A percentile compares a stretch with the other conserved stretches of the same genome.
Conservation (phyloP, 2,113 vertebrate species). For the Ageneiosus marmoratus region DNA sequence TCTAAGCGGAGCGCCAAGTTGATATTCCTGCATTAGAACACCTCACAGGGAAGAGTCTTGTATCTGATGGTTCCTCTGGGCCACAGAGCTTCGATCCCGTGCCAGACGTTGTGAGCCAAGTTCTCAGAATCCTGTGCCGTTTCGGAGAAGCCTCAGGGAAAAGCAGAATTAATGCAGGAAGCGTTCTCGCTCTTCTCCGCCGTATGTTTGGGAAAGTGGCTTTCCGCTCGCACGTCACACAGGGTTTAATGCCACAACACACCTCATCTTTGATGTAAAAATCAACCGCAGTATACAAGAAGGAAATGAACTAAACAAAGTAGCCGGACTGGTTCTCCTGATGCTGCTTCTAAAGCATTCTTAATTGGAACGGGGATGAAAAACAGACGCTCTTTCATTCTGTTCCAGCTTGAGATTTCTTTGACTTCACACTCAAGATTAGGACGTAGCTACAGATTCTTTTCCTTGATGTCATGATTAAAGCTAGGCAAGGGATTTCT, state of each 20-base stretch:
- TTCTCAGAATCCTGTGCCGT: conserved; percentile 51
- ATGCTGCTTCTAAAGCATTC: background rate
- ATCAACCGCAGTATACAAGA: background rate
- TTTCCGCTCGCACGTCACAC: conserved; percentile 5
- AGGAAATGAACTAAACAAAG: background rate
- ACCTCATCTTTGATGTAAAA: background rate
- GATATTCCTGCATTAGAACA: conserved; percentile 41
- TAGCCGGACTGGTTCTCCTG: background rate
- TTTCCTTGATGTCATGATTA: background rate
- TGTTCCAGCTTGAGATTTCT: background rate
- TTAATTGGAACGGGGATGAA: background rate
- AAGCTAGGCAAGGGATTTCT: background rate
- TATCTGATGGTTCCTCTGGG: background rate
- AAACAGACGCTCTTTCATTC: background rate
- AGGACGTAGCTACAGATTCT: no score
- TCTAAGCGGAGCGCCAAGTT: conserved; percentile 68
- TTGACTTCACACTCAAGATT: background rate
- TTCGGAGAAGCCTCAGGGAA: conserved; percentile 55
- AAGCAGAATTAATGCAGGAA: conserved; percentile 29
- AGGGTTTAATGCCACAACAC: background rate
- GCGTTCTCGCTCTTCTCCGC: conserved; percentile 36
- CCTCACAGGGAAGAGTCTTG: background rate
- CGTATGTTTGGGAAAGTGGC: conserved; percentile 15
- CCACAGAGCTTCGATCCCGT: background rate
- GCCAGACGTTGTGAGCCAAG: conserved; percentile 63